Percentiles rank a stretch among this genome's conserved stretches.
Evolutionary conservation across 92 coral and sea anemone species (phyloP).

Genomic region (Porites divaricata): DNA sequence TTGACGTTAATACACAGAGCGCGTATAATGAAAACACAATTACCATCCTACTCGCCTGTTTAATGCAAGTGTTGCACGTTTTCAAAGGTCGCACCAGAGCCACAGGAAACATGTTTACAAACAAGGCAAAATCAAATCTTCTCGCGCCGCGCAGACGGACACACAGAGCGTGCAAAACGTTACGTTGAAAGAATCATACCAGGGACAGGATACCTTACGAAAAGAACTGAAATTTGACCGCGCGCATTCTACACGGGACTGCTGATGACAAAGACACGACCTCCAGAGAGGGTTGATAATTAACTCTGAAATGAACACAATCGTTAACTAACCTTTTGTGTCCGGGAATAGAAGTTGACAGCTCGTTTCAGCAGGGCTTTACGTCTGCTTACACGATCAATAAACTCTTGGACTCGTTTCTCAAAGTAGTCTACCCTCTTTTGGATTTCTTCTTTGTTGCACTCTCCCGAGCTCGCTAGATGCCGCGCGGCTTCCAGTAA

Average conservation of each 20-base stretch:
- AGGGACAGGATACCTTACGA: not conserved
- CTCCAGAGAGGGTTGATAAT: conserved; percentile 26
- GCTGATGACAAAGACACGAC: conserved; percentile 8
- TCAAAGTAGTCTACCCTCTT: conserved; percentile 95
- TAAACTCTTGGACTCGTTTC: conserved; percentile 94
- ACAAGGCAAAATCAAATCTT: not conserved
- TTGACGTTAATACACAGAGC: conserved; percentile 24
- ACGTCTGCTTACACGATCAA: conserved; percentile 92
- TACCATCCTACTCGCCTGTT: conserved; percentile 70
- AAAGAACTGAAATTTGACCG: conserved; percentile 32
- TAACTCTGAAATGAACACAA: conserved; percentile 30
- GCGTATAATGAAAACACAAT: conserved; percentile 9
- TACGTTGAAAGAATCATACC: conserved; percentile 39
- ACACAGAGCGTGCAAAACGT: conserved; percentile 42
- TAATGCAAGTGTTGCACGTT: conserved; percentile 78
- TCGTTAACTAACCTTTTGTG: conserved; percentile 83
- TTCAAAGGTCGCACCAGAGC: conserved; percentile 73
- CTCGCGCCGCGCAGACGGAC: conserved; percentile 4
- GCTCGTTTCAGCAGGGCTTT: conserved; percentile 90
- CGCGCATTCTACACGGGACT: not conserved
- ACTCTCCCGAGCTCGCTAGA: conserved; percentile 90
- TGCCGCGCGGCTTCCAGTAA: conserved; percentile 95
- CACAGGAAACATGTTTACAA: conserved; percentile 72
- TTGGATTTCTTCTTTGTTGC: conserved; percentile 91
- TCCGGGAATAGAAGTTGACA: conserved; percentile 97